Base-by-base conservation (phyloP, 2,113 vertebrate species). In the Takifugu flavidus region DNA sequence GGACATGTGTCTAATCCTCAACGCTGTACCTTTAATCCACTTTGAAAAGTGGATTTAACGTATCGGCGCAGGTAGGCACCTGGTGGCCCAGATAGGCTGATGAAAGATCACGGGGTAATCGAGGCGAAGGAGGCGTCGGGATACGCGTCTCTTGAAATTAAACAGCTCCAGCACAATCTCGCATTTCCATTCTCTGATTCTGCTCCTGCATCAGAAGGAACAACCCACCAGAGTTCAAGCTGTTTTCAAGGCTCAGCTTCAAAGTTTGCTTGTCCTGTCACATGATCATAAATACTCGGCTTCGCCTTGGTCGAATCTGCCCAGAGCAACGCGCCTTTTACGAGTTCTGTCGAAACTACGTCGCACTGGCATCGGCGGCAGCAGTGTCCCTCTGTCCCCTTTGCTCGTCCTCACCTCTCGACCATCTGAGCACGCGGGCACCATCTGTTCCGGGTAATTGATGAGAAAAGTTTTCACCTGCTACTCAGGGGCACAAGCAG, bases 21-120 rank as follows among this genome's bases (percentile, higher is more conserved):
- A 49, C 43, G 27, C 61, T 79, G 53, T 73, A 59, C 53, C 56
- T 74, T 77, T 82, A 87, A 87, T 88, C 81, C 82, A 75, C 59
- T 69, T 80, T 84, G 69, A 77, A 71, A 70, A 79, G 77, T 80
- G 78, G 76, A 79, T 87, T 83, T 78, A 62, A 28, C 1, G 10
- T 62, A 58, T 46, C 14, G 65, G 59, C 49, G 45, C 52, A 54
- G 46, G 25, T 29, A 64, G 62, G 61, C 50, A 60, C 15, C 43
- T n/a, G 39, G 26, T 75, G 67, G 66, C 77, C 77, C 67, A 77
- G 62, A 78, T 78, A 72, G 47, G 49, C 56, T 27, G 46, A 44
- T 11, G 45, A 47, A 44, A 44, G 47, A 70, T 20, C 34, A 39
- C 7, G 8, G 34, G 3, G 8, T 2, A 39, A 39, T 39, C 11